Evolutionary conservation across 2,797 vertebrate genomes (phyloP).

Genomic region (Antennarius maculatus): DNA sequence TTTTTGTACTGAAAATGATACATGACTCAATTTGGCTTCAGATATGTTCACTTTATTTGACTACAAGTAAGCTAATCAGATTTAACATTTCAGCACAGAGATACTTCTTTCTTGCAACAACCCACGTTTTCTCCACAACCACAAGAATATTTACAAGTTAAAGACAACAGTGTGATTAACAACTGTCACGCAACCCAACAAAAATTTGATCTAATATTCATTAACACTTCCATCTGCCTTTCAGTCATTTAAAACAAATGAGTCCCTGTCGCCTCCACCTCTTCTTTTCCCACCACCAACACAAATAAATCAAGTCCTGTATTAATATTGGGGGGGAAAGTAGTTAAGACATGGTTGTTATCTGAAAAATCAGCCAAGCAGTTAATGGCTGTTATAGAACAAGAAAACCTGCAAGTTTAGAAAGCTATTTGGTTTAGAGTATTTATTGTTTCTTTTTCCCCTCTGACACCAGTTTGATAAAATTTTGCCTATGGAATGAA

Average conservation of each 20-base stretch:
- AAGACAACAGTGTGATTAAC: constrained; percentile 38
- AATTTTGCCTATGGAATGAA: constrained; percentile 34
- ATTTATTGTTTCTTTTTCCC: constrained; percentile 22
- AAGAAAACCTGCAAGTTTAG: constrained; percentile 50
- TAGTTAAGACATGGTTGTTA: constrained; percentile 59
- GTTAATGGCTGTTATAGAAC: constrained; percentile 67
- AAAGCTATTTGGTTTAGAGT: constrained; percentile 53
- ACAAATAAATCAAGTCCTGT: constrained; percentile 63
- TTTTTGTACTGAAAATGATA: neutral
- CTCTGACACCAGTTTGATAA: constrained; percentile 37
- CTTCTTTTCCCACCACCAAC: constrained; percentile 49
- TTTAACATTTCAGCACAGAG: neutral
- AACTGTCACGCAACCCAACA: constrained; percentile 49
- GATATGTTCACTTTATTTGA: constrained; percentile 8
- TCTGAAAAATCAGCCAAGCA: constrained; percentile 63
- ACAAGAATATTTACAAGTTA: constrained; percentile 17
- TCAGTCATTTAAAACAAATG: constrained; percentile 58
- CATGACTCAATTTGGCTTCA: constrained; percentile 5
- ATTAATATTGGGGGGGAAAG: constrained; percentile 57
- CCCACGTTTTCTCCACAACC: neutral
- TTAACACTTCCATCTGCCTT: constrained; percentile 56
- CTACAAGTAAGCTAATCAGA: constrained; percentile 13
- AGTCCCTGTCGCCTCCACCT: constrained; percentile 41
- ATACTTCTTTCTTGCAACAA: neutral
- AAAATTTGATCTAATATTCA: constrained; percentile 64